Evolutionary conservation across 2,113 vertebrate species (phyloP).

Genomic region (Periophthalmus modestus): DNA sequence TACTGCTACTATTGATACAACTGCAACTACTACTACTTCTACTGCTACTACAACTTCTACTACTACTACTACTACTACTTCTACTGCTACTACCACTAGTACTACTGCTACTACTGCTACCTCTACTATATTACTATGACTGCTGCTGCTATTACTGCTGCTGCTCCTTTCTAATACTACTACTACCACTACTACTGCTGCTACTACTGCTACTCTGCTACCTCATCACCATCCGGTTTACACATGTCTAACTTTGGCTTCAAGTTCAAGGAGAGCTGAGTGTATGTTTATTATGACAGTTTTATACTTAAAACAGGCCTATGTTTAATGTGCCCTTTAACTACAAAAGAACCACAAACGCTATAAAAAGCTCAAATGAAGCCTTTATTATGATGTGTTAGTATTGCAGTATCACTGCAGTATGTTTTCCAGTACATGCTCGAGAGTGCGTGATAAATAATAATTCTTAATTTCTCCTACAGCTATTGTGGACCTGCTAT

Average conservation of each 20-base stretch:
- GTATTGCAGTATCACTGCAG: not conserved
- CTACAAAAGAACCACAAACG: not conserved
- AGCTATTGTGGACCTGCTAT: too few species aligned
- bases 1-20: too few species aligned
- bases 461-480: too few species aligned
- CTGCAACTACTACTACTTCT: not conserved
- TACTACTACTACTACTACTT: not conserved
- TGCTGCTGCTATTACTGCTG: not conserved
- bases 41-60: not conserved
- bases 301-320: not conserved
- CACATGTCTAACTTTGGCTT: not conserved
- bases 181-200: too few species aligned
- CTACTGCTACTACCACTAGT: too few species aligned
- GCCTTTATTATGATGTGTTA: too few species aligned
- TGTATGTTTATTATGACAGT: not conserved
- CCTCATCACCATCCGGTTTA: not conserved
- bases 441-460: too few species aligned
- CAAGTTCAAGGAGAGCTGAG: not conserved
- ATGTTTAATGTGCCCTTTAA: not conserved
- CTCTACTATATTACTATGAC: too few species aligned
- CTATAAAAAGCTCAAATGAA: not conserved
- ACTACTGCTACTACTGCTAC: too few species aligned
- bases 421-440: too few species aligned
- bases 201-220: not conserved
- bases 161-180: not conserved